Percentiles rank a stretch among this genome's conserved stretches.
Conservation (phyloP, 2,113 vertebrate genomes). For the Triplophysa tibetana region DNA sequence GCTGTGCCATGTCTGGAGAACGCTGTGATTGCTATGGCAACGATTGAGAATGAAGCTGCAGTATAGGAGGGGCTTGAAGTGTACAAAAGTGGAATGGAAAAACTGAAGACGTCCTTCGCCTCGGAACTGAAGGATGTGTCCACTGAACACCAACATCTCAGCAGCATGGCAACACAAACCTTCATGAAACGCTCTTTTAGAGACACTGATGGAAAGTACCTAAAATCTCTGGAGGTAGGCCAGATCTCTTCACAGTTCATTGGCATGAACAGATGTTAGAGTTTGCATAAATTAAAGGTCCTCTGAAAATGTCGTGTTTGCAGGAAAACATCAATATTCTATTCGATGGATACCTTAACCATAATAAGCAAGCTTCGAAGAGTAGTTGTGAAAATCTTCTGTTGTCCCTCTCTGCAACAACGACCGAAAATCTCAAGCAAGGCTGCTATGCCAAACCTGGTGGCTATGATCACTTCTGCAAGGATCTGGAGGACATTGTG, state of each 20-base stretch:
- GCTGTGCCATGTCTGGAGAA: slow-evolving; percentile 64
- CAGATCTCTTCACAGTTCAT: too few species aligned
- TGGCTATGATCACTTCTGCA: slow-evolving; percentile 12
- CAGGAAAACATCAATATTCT: neutral
- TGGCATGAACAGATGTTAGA: too few species aligned
- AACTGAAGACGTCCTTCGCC: slow-evolving; percentile 45
- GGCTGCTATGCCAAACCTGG: slow-evolving; percentile 1
- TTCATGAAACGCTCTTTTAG: slow-evolving; percentile 61
- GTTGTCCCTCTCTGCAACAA: neutral
- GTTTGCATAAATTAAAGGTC: too few species aligned
- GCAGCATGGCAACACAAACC: slow-evolving; percentile 45
- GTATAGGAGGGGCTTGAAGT: slow-evolving; percentile 51
- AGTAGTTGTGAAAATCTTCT: neutral
- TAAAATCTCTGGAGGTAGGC: slow-evolving; percentile 3
- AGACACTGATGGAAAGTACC: slow-evolving; percentile 43
- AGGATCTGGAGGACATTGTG: slow-evolving; percentile 2
- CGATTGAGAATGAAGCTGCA: slow-evolving; percentile 60
- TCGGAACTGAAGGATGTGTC: slow-evolving; percentile 55
- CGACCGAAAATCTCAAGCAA: neutral
- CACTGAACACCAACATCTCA: slow-evolving; percentile 44
- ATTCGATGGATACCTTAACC: neutral
- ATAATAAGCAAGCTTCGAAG: slow-evolving; percentile 2
- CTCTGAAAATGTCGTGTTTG: too few species aligned
- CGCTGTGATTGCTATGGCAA: slow-evolving; percentile 57
- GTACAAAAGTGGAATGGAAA: slow-evolving; percentile 49